phyloP scores from a whole-genome alignment of 2,113 vertebrate genomes.

The Lasiurus borealis region DNA sequence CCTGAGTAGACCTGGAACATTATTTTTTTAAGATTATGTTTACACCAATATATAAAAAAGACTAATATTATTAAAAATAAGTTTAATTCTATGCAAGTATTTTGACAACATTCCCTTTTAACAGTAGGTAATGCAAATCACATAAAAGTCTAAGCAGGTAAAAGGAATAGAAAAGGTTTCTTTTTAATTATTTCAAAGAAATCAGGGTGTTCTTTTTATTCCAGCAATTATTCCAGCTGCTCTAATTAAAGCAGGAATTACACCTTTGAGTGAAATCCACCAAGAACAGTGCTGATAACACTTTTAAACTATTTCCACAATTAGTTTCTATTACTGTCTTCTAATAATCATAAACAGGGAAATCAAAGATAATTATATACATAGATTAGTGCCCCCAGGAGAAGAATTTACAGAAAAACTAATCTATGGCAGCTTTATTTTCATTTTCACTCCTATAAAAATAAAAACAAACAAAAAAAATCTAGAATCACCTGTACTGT shows the following conservation, averaged over 20 bases:
- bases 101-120: constrained; percentile 74
- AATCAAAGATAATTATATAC: constrained; percentile 14
- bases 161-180: constrained; percentile 63
- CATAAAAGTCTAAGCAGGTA: constrained; percentile 64
- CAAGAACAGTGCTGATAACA: constrained; percentile 22
- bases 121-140: constrained; percentile 53
- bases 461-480: constrained; percentile 69
- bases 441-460: constrained; percentile 77
- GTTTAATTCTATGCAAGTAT: constrained; percentile 78
- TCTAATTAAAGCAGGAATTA: constrained; percentile 48
- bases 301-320: constrained; percentile 52
- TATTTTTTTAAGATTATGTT: constrained; percentile 62
- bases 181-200: constrained; percentile 62
- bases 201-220: neutral
- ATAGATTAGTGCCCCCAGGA: constrained; percentile 45
- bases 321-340: constrained; percentile 36
- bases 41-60: constrained; percentile 74
- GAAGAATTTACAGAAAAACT: constrained; percentile 65
- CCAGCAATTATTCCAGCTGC: neutral
- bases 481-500: constrained; percentile 53
- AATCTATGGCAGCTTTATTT: constrained; percentile 63
- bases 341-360: constrained; percentile 40
- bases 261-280: neutral
- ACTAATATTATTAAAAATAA: constrained; percentile 80
- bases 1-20: constrained; percentile 55